Evolutionary conservation across 1,140 invertebrate species (phyloP).

Genomic region (Pygmarrhopalites habei): DNA sequence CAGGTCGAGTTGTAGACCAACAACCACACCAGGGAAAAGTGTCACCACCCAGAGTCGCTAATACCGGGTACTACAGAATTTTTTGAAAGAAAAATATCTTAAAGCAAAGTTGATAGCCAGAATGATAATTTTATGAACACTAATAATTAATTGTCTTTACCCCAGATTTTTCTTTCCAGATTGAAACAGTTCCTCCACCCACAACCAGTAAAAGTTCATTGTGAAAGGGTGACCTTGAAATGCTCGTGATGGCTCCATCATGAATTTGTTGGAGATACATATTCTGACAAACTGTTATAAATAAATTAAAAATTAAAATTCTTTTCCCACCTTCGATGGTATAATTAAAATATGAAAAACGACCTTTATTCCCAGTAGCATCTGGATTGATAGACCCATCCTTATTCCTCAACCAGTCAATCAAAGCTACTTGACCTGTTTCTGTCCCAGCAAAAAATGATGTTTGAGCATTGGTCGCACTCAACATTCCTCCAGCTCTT

Average conservation of each 20-base stretch:
- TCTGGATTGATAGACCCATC: constrained; percentile 23
- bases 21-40: constrained; percentile 33
- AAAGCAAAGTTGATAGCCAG: too few relatives aligned
- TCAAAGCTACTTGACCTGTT: constrained; percentile 21
- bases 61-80: constrained; percentile 26
- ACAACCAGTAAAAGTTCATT: constrained; percentile 47
- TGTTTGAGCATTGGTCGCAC: constrained; percentile 8
- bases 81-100: too few relatives aligned
- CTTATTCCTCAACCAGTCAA: constrained; percentile 32
- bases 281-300: constrained; percentile 26
- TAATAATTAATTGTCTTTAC: too few relatives aligned
- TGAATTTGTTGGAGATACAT: constrained; percentile 30
- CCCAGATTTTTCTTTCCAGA: constrained; percentile 34
- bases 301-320: too few relatives aligned
- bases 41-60: constrained; percentile 16
- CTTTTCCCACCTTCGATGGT: too few relatives aligned
- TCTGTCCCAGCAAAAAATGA: constrained; percentile 32
- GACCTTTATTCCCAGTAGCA: constrained; percentile 23
- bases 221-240: constrained; percentile 48
- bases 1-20: constrained; percentile 32
- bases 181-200: constrained; percentile 46
- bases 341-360: too few relatives aligned
- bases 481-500: not conserved
- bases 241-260: constrained; percentile 45
- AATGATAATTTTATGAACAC: too few relatives aligned